phyloP scores from a whole-genome alignment of 2,888 invertebrate species.

The Arge pagana region DNA sequence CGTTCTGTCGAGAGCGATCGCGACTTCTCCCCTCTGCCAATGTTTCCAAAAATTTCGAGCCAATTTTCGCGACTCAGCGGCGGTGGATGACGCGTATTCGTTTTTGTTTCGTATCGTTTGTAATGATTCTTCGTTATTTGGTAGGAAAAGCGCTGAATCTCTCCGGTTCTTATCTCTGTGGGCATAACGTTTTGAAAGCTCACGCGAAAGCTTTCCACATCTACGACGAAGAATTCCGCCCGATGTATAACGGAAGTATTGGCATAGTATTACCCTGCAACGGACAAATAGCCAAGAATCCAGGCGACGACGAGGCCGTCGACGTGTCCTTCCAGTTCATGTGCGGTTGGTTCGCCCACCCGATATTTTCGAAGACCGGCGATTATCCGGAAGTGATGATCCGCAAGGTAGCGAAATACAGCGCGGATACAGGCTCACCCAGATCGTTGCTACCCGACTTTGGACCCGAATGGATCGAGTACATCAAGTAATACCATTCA shows the following conservation, averaged over 20 bases:
- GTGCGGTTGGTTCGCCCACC: conserved; percentile 68
- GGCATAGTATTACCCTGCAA: conserved; percentile 32
- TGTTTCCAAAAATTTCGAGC: too few species aligned
- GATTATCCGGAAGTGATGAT: conserved; percentile 71
- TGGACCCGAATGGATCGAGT: conserved; percentile 57
- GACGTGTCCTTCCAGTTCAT: conserved; percentile 36
- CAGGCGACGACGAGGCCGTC: conserved; percentile 35
- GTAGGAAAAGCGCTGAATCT: conserved; percentile 60
- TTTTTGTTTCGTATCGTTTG: background rate
- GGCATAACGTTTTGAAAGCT: conserved; percentile 71
- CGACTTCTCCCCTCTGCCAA: too few species aligned
- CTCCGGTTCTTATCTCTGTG: conserved; percentile 69
- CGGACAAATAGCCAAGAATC: background rate
- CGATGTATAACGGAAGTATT: conserved; percentile 42
- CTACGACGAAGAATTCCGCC: conserved; percentile 35
- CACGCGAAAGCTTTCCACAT: conserved; percentile 55
- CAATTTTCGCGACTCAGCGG: conserved; percentile 44
- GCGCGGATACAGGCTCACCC: conserved; percentile 63
- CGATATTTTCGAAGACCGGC: conserved; percentile 66
- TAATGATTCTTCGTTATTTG: too few species aligned
- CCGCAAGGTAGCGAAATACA: conserved; percentile 62
- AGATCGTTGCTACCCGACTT: conserved; percentile 65
- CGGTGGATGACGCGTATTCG: too few species aligned
- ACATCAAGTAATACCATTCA: conserved; percentile 1
- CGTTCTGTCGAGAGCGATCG: too few species aligned